A percentile compares a stretch with the other conserved stretches of the same genome.
Conservation (phyloP, 1,140 invertebrate species). For the Homarus americanus region DNA sequence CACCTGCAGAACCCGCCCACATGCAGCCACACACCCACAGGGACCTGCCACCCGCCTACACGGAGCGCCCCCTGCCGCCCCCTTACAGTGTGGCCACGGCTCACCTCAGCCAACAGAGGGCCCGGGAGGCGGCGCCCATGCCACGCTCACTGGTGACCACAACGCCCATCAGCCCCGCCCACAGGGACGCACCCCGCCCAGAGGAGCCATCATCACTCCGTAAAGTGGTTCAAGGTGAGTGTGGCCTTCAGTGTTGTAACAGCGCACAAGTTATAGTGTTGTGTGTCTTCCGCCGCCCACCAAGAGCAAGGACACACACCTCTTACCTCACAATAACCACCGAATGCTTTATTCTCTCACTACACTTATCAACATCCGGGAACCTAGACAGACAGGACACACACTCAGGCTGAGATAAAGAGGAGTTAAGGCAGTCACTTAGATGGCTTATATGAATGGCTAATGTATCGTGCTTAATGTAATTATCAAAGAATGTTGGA, state of each 20-base stretch:
- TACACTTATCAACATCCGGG: no score
- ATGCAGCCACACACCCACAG: conserved; percentile 8
- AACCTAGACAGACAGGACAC: no score
- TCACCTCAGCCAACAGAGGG: conserved; percentile 55
- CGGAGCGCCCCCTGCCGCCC: conserved; percentile 45
- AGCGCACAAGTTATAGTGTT: neutral
- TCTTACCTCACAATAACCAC: neutral
- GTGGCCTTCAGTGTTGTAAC: neutral
- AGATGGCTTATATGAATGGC: no score
- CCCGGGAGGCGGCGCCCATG: neutral
- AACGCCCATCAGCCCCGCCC: conserved; percentile 40
- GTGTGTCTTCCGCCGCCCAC: no score
- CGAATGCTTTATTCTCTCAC: no score
- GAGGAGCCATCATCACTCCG: conserved; percentile 35
- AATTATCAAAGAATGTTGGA: no score
- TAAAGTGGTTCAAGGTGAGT: conserved; percentile 53
- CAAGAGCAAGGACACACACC: neutral
- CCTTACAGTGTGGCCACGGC: conserved; percentile 69
- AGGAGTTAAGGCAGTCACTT: no score
- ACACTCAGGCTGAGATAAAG: no score
- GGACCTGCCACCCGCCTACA: conserved; percentile 56
- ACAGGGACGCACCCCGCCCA: conserved; percentile 48
- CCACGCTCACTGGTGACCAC: conserved; percentile 9
- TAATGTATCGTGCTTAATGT: no score
- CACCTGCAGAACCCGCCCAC: conserved; percentile 50